Percentiles rank a stretch among this genome's conserved stretches.
These are phyloP conservation scores for Neotoxoptera formosana DNA, from an alignment of 1,140 invertebrate genomes.

Conservation along the genomic window DNA sequence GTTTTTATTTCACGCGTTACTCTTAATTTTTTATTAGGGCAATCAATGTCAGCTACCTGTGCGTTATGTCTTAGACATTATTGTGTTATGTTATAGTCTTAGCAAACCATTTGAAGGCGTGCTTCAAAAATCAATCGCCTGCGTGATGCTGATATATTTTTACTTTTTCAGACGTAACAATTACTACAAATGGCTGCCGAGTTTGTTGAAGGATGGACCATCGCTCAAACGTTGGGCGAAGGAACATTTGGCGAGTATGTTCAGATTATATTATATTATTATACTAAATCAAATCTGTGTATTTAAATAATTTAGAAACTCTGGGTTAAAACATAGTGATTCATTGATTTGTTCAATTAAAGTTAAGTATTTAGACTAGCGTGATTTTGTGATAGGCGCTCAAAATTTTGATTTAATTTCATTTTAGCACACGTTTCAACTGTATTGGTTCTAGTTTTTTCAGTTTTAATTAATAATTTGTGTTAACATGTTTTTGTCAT, in stretches of 20 bases:
- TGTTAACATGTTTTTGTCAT: not conserved
- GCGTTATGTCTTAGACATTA: too few relatives aligned
- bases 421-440: too few relatives aligned
- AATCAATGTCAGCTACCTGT: too few relatives aligned
- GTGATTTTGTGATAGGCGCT: not conserved
- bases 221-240: slow-evolving; percentile 91
- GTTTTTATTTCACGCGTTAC: too few relatives aligned
- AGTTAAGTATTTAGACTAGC: not conserved
- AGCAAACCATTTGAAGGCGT: too few relatives aligned
- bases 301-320: not conserved
- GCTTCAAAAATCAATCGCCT: too few relatives aligned
- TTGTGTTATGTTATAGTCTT: too few relatives aligned
- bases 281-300: not conserved
- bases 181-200: slow-evolving; percentile 64
- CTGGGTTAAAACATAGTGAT: not conserved
- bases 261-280: not conserved
- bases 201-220: slow-evolving; percentile 94
- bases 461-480: not conserved
- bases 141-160: too few relatives aligned
- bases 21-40: too few relatives aligned
- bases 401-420: too few relatives aligned
- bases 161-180: too few relatives aligned
- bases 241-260: slow-evolving; percentile 97
- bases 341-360: too few relatives aligned
- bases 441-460: not conserved